Conservation (phyloP, 2,113 vertebrate species). For the Oryzias curvinotus region DNA sequence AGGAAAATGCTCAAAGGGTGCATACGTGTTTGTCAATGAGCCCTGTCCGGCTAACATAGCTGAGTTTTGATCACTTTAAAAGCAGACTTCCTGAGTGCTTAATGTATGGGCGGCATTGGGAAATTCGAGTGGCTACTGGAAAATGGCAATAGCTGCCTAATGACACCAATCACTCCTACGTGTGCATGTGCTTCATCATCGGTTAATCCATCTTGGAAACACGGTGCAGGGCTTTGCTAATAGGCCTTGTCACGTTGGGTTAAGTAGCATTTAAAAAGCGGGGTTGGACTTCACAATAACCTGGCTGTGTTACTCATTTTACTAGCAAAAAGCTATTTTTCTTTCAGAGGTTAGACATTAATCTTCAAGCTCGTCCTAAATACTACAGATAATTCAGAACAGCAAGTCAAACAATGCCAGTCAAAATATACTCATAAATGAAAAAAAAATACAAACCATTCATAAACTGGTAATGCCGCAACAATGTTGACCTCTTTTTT, state of each 20-base stretch:
- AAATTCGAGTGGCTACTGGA: background rate
- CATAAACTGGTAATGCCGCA: constrained; percentile 5
- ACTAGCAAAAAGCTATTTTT: background rate
- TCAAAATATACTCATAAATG: background rate
- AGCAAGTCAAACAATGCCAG: background rate
- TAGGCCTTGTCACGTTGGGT: background rate
- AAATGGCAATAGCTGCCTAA: constrained; percentile 1
- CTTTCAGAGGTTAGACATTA: background rate
- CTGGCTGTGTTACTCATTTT: background rate
- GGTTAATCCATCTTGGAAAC: background rate
- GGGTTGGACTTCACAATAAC: background rate
- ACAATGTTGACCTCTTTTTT: background rate
- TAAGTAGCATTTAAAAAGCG: background rate
- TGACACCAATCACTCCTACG: background rate
- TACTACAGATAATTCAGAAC: constrained; percentile 2
- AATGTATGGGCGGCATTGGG: background rate
- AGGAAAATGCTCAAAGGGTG: background rate
- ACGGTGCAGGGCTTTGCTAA: background rate
- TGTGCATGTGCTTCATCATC: constrained; percentile 1
- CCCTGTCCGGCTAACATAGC: background rate
- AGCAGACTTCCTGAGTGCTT: background rate
- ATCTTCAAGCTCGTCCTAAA: background rate
- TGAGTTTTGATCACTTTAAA: background rate
- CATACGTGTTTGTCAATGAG: background rate
- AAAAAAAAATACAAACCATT: constrained; percentile 21